A percentile compares a stretch with the other conserved stretches of the same genome.
These are phyloP conservation scores for Leucophenga maculata DNA, from an alignment of 2,888 invertebrate species.

Conservation along the genomic window DNA sequence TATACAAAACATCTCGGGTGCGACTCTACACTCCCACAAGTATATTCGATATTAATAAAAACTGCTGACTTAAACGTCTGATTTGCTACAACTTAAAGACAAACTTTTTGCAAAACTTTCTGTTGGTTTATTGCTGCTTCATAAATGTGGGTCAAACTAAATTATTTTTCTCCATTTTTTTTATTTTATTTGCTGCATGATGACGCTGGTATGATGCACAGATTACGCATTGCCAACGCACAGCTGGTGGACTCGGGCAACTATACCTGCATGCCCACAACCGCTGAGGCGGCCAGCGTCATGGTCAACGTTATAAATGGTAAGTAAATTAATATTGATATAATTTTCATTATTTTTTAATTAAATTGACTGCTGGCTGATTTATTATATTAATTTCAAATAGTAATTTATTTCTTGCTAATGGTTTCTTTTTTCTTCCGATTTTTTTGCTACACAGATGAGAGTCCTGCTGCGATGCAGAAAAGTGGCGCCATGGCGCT, in stretches of 20 bases:
- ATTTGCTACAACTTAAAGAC: too few relatives aligned
- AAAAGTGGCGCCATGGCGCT: slow-evolving; percentile 53
- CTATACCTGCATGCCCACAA: slow-evolving; percentile 90
- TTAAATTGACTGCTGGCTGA: neutral
- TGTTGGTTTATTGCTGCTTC: neutral
- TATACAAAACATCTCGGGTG: too few relatives aligned
- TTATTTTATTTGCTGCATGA: neutral
- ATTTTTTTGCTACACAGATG: slow-evolving; percentile 51
- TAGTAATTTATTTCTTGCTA: neutral
- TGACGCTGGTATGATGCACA: slow-evolving; percentile 44
- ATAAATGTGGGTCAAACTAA: too few relatives aligned
- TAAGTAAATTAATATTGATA: slow-evolving; percentile 69
- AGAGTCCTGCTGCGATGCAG: slow-evolving; percentile 70
- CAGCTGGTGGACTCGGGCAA: slow-evolving; percentile 87
- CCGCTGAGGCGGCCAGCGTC: slow-evolving; percentile 87
- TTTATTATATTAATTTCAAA: slow-evolving; percentile 16
- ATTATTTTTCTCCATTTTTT: neutral
- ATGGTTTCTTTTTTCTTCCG: slow-evolving; percentile 11
- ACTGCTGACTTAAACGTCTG: too few relatives aligned
- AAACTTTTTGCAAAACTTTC: slow-evolving; percentile 1
- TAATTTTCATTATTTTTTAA: slow-evolving; percentile 6
- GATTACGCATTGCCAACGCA: slow-evolving; percentile 83
- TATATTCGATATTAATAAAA: too few relatives aligned
- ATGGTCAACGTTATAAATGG: slow-evolving; percentile 92
- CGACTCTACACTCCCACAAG: too few relatives aligned